Conservation (phyloP, 2,113 vertebrate species). For the Pristiophorus japonicus region DNA sequence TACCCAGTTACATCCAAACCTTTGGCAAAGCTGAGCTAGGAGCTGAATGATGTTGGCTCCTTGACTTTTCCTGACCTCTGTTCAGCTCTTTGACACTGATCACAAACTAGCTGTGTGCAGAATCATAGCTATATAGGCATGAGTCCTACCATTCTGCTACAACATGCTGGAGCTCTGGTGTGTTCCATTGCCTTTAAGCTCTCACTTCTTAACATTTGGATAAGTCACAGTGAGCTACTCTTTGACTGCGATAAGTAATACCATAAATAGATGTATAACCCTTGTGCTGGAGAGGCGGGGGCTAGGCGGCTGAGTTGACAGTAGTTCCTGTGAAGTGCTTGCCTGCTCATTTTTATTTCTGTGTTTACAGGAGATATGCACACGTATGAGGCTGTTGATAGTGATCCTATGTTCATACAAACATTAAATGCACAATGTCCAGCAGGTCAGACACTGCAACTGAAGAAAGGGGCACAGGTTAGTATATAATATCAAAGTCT, state of each 20-base stretch:
- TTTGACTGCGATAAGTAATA: not conserved
- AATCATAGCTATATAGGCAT: not conserved
- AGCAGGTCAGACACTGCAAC: conserved; percentile 68
- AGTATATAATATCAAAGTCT: conserved; percentile 6
- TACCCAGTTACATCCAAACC: too few relatives aligned
- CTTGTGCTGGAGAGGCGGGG: not conserved
- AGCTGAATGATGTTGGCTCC: not conserved
- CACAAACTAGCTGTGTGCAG: too few relatives aligned
- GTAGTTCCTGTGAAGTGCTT: not conserved
- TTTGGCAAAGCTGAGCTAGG: not conserved
- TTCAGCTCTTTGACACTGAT: not conserved
- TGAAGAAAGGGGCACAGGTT: conserved; percentile 90
- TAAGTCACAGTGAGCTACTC: not conserved
- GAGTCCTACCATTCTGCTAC: not conserved
- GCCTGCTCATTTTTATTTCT: not conserved
- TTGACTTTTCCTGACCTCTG: not conserved
- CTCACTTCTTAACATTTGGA: not conserved
- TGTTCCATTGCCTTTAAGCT: not conserved
- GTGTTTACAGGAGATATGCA: conserved; percentile 59
- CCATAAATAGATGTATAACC: not conserved
- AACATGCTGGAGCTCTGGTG: not conserved
- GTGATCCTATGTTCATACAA: conserved; percentile 67
- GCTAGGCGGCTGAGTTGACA: not conserved
- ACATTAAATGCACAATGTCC: conserved; percentile 80
- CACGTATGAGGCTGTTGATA: conserved; percentile 78